phyloP scores from a whole-genome alignment of 2,797 vertebrate genomes.

The Poeciliopsis infans region DNA sequence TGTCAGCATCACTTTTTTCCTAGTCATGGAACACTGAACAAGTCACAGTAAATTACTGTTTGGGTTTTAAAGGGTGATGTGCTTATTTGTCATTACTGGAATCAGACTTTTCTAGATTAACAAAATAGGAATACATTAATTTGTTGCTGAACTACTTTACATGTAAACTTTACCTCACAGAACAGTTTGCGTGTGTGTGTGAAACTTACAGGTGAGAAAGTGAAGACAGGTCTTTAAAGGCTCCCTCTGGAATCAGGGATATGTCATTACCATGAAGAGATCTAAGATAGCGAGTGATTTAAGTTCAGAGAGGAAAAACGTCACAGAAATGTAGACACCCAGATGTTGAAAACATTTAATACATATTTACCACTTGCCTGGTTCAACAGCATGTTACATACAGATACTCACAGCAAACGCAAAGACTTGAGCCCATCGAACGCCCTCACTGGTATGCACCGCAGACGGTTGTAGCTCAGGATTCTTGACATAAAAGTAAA shows the following conservation, averaged over 20 bases:
- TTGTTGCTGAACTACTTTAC: not conserved
- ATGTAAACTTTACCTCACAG: not conserved
- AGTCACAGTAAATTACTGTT: not conserved
- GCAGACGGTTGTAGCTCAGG: slow-evolving; percentile 96
- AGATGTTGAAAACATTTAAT: slow-evolving; percentile 9
- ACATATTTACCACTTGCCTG: slow-evolving; percentile 1
- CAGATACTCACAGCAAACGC: slow-evolving; percentile 89
- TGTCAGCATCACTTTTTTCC: not conserved
- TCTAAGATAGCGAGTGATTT: slow-evolving; percentile 68
- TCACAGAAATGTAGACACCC: not conserved
- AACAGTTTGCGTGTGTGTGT: not conserved
- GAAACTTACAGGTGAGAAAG: slow-evolving; percentile 95
- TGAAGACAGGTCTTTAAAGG: slow-evolving; percentile 93
- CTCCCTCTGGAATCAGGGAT: slow-evolving; percentile 94
- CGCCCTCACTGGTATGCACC: slow-evolving; percentile 92
- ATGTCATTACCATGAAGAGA: slow-evolving; percentile 98
- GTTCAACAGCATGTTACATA: not conserved
- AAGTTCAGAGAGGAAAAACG: slow-evolving; percentile 15
- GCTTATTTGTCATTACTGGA: not conserved
- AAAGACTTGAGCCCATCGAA: slow-evolving; percentile 95
- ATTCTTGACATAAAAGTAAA: slow-evolving; percentile 82
- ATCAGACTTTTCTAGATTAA: not conserved
- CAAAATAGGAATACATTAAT: not conserved
- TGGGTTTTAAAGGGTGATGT: not conserved
- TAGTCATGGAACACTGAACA: not conserved